Evolutionary conservation across 2,797 vertebrate genomes (phyloP).

Genomic region (Poeciliopsis presidionis): DNA sequence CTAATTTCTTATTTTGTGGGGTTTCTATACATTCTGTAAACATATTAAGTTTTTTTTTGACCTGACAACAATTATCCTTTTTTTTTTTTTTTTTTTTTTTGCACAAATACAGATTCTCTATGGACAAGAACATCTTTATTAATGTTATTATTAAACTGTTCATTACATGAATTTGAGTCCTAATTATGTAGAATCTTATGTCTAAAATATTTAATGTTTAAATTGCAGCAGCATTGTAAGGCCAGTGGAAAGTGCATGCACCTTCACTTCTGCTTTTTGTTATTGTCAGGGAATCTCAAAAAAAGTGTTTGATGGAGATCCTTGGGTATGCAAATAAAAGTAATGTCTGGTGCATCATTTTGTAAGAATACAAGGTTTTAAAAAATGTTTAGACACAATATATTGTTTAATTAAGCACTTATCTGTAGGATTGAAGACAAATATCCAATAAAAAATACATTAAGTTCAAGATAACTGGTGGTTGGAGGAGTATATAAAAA

Average conservation of each 20-base stretch:
- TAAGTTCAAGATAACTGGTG: background rate
- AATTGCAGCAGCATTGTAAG: background rate
- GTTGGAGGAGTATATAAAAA: background rate
- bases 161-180: background rate
- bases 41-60: background rate
- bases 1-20: background rate
- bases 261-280: background rate
- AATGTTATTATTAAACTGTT: background rate
- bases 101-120: background rate
- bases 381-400: background rate
- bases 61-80: background rate
- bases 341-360: background rate
- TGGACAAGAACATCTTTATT: background rate
- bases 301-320: background rate
- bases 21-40: background rate
- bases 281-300: background rate
- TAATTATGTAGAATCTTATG: background rate
- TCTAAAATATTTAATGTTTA: background rate
- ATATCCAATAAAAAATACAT: background rate
- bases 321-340: background rate
- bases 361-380: background rate
- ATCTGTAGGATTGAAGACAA: background rate
- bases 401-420: background rate
- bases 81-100: background rate
- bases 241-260: background rate